These are phyloP conservation scores for Rhingia campestris DNA, from an alignment of 2,888 invertebrate species.

Conservation along the genomic window DNA sequence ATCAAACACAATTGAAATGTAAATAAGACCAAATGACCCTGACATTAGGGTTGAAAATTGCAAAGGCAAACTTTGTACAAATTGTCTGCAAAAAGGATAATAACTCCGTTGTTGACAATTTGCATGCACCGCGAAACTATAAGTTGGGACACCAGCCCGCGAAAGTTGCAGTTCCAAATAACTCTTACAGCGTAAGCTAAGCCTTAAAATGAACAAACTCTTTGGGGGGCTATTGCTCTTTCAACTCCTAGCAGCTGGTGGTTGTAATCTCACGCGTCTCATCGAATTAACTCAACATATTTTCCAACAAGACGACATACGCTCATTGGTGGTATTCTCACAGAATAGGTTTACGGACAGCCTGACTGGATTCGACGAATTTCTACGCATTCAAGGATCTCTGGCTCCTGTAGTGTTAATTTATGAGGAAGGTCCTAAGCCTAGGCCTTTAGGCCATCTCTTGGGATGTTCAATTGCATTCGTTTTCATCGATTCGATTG, in stretches of 20 bases:
- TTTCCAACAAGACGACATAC: conserved; percentile 49
- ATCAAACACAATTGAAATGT: conserved; percentile 59
- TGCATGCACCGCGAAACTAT: conserved; percentile 25
- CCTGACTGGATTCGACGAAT: conserved; percentile 29
- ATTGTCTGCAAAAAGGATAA: conserved; percentile 48
- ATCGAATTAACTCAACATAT: conserved; percentile 39
- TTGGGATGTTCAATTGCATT: conserved; percentile 44
- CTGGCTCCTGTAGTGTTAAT: conserved; percentile 39
- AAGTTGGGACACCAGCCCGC: conserved; percentile 34
- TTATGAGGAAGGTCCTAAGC: not conserved
- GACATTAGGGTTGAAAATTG: not conserved
- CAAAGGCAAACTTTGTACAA: conserved; percentile 34
- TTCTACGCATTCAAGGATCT: conserved; percentile 15
- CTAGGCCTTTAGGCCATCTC: not conserved
- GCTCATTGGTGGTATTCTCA: conserved; percentile 43
- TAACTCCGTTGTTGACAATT: not conserved
- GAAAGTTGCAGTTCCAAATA: not conserved
- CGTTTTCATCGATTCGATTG: conserved; percentile 48
- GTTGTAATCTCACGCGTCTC: conserved; percentile 34
- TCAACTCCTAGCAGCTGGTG: not conserved
- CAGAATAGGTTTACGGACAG: conserved; percentile 26
- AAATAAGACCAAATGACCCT: conserved; percentile 45
- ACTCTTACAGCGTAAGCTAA: not conserved
- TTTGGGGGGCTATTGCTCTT: conserved; percentile 23
- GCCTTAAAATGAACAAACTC: conserved; percentile 26